phyloP scores from a whole-genome alignment of 2,888 invertebrate species.

The Plebejus argus region DNA sequence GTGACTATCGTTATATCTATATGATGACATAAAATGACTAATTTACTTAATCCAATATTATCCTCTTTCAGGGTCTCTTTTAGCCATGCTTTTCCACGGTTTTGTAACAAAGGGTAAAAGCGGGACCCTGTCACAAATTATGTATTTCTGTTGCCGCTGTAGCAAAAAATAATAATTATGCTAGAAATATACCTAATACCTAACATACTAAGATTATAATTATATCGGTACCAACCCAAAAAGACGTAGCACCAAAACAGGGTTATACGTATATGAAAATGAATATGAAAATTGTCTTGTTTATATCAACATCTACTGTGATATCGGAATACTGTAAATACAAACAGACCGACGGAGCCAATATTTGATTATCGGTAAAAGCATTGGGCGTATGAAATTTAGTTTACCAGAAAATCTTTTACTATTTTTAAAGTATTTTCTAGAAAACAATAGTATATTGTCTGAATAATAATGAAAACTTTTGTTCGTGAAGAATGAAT shows the following conservation, averaged over 20 bases:
- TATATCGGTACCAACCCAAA: background rate
- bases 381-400: constrained; percentile 37
- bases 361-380: constrained; percentile 43
- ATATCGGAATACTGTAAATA: constrained; percentile 47
- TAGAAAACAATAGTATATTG: constrained; percentile 24
- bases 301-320: constrained; percentile 38
- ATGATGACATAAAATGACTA: no score
- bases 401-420: background rate
- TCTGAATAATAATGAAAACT: background rate
- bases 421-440: constrained; percentile 23
- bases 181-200: no score
- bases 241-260: background rate
- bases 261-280: background rate
- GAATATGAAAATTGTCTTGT: constrained; percentile 34
- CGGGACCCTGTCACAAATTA: no score
- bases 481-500: constrained; percentile 15
- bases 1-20: no score
- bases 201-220: no score
- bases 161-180: no score
- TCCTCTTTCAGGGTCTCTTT: no score
- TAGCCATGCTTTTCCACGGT: no score
- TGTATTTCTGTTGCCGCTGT: no score
- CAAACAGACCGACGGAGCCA: constrained; percentile 42
- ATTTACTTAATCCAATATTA: no score
- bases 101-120: no score